Percentiles rank a stretch among this genome's conserved stretches.
Evolutionary conservation across 2,888 invertebrate genomes (phyloP).

Genomic region (Tinea trinotella): DNA sequence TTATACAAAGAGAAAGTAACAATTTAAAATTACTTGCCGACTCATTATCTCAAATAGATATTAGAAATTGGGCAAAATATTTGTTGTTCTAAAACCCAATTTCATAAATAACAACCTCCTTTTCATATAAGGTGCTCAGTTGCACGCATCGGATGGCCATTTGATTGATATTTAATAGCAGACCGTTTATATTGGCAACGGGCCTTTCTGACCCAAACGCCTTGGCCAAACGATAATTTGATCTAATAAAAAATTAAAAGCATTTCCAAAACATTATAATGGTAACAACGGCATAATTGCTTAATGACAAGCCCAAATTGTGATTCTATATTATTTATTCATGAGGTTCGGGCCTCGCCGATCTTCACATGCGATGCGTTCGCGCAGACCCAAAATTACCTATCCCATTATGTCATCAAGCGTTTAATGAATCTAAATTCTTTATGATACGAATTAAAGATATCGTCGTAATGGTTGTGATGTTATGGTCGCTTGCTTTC

Average conservation of each 20-base stretch:
- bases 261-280: constrained; percentile 64
- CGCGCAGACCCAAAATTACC: constrained; percentile 56
- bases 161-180: constrained; percentile 67
- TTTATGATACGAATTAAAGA: constrained; percentile 58
- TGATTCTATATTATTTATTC: constrained; percentile 67
- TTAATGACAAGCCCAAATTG: constrained; percentile 62
- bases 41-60: not conserved
- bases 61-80: constrained; percentile 15
- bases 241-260: constrained; percentile 70
- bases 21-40: not conserved
- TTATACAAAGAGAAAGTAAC: not conserved
- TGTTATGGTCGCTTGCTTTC: constrained; percentile 55
- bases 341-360: constrained; percentile 50
- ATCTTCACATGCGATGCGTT: constrained; percentile 52
- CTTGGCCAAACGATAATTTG: constrained; percentile 54
- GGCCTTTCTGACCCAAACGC: constrained; percentile 36
- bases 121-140: constrained; percentile 14
- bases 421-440: constrained; percentile 64
- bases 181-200: constrained; percentile 44
- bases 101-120: constrained; percentile 9
- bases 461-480: constrained; percentile 46
- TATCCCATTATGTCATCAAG: constrained; percentile 67
- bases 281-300: constrained; percentile 66
- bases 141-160: constrained; percentile 21
- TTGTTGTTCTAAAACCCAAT: not conserved